Evolutionary conservation across 2,113 vertebrate species (phyloP), one percentile per base, ranked within the genome.

Genomic region (Diadophis punctatus): DNA sequence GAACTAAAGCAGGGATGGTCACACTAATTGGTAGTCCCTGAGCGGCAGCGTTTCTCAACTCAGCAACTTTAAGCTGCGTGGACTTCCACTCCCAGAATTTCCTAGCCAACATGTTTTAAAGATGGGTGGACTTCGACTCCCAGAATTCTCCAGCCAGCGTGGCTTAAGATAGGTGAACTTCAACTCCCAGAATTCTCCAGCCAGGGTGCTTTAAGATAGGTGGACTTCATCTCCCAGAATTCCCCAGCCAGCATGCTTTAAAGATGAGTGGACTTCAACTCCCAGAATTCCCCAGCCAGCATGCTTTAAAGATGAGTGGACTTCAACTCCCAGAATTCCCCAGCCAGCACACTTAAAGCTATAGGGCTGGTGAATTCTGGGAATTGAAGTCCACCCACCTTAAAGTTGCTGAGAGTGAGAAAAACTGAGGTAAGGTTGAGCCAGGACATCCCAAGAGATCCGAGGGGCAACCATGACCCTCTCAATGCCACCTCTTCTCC

Each of bases 241-340:
- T 56, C 55, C 1, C 8, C 55, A 56, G 55, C 60, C 4, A 68
- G 12, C 3, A 1, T 51, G 49, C 10, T 12, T 2, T 51, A 51
- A 46, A 51, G 1, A 11, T 51, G 10, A 1, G 1, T 48, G 10
- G 10, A 51, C 0, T 51, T 11, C 9, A 1, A 51, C 0, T 51
- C 49, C 49, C 10, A 51, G 49, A 51, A 11, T 51, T 12, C 10
- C 0, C 49, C 10, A 51, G 11, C 49, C 49, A 51, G 10, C 10
- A 0, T 51, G 49, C 0, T 11, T 12, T 51, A 51, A 48, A 11
- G 49, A 51, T 5, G 5, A 4, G 18, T 18, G 4, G 53, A 55
- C 18, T 20, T 55, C 18, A 5, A 1, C 4, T 18, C 53, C 53
- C 53, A 55, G 53, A 55, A 55, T 20, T 55, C 18, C 1, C 53